phyloP scores from a whole-genome alignment of 2,888 invertebrate species.

The Drosophila rubida region DNA sequence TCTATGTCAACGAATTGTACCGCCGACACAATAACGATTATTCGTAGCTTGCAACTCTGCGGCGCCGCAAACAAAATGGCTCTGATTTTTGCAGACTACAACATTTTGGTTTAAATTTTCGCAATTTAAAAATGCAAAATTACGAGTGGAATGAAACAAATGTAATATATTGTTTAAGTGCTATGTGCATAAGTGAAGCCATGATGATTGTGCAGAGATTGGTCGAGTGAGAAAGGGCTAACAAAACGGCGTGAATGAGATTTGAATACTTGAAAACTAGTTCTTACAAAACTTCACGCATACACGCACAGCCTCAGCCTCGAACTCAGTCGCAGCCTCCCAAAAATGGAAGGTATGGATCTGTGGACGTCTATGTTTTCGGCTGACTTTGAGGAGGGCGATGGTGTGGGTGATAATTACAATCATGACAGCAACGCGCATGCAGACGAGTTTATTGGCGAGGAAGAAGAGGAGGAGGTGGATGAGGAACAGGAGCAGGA shows the following conservation, averaged over 20 bases:
- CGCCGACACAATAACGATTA: conserved; percentile 36
- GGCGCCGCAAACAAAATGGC: conserved; percentile 75
- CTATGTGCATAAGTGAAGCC: conserved; percentile 11
- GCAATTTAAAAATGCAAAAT: conserved; percentile 22
- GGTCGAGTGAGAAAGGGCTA: conserved; percentile 18
- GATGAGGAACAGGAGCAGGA: conserved; percentile 40
- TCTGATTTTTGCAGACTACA: conserved; percentile 70
- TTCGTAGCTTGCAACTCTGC: conserved; percentile 44
- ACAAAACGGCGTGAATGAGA: conserved; percentile 29
- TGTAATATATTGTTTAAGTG: conserved; percentile 15
- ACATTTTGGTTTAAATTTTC: conserved; percentile 47
- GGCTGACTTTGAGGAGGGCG: conserved; percentile 68
- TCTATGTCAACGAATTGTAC: conserved; percentile 23
- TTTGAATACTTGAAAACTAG: conserved; percentile 68
- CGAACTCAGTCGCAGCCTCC: conserved; percentile 30
- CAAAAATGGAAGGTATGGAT: conserved; percentile 78
- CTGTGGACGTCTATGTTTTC: conserved; percentile 82
- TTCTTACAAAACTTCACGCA: conserved; percentile 61
- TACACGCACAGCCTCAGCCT: conserved; percentile 28
- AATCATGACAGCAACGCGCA: conserved; percentile 26
- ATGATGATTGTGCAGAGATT: conserved; percentile 9
- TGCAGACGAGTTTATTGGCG: conserved; percentile 52
- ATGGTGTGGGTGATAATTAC: conserved; percentile 26
- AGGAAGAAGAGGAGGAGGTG: conserved; percentile 46
- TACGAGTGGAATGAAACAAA: conserved; percentile 31